These are phyloP conservation scores for Oceanodroma leucorhoa DNA, from an alignment of 2,797 vertebrate genomes.

Conservation along the genomic window DNA sequence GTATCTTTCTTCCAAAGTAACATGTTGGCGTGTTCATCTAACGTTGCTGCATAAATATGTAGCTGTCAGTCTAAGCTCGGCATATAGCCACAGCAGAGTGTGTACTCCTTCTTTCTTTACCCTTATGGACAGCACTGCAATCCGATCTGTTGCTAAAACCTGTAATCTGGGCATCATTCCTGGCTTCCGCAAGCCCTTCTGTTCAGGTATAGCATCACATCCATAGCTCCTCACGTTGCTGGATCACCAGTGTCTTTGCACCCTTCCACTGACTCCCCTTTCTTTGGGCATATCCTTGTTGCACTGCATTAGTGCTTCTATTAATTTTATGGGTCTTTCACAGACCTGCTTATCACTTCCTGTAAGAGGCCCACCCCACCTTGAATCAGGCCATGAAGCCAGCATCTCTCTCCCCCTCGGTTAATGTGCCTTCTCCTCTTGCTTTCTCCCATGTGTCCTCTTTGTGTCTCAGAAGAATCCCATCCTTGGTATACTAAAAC, in stretches of 20 bases:
- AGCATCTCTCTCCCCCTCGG: neutral
- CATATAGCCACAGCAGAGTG: neutral
- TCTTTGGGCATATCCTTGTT: neutral
- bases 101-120: neutral
- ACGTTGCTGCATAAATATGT: neutral
- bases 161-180: neutral
- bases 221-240: neutral
- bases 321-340: neutral
- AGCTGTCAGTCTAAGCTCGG: neutral
- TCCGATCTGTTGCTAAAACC: neutral
- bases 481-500: neutral
- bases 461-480: neutral
- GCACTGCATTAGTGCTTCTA: neutral
- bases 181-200: neutral
- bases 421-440: neutral
- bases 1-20: constrained; percentile 1
- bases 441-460: neutral
- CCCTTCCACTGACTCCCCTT: neutral
- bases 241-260: neutral
- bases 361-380: neutral
- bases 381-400: neutral
- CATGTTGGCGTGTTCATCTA: neutral
- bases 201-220: neutral
- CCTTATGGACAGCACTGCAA: neutral
- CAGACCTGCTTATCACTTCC: neutral